Percentiles rank a stretch among this genome's conserved stretches.
Evolutionary conservation across 1,140 invertebrate genomes (phyloP).

Genomic region (Linepithema humile): DNA sequence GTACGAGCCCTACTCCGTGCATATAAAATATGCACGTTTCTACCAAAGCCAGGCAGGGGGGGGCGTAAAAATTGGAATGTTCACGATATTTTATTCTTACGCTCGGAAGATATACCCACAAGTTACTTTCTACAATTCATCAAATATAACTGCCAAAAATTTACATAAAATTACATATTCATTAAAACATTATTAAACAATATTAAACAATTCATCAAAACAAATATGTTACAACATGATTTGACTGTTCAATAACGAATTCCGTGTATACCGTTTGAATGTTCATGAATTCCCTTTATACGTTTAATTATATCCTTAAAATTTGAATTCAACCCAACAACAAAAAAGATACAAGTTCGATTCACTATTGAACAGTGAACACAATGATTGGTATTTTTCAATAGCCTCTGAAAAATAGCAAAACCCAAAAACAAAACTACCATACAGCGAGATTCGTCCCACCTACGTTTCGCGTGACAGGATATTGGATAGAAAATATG

Average conservation of each 20-base stretch:
- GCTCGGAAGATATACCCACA: conserved; percentile 18
- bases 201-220: neutral
- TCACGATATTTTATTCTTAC: conserved; percentile 3
- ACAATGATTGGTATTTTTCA: too few relatives aligned
- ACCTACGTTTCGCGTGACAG: conserved; percentile 10
- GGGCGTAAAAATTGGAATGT: conserved; percentile 54
- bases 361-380: conserved; percentile 28
- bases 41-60: conserved; percentile 28
- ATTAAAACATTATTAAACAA: neutral
- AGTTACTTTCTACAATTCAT: conserved; percentile 7
- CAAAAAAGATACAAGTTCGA: neutral
- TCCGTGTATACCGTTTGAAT: too few relatives aligned
- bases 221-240: neutral
- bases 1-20: neutral
- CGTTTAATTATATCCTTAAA: neutral
- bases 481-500: conserved; percentile 28
- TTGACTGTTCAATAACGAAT: conserved; percentile 33
- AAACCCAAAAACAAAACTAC: neutral
- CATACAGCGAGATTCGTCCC: neutral
- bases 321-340: neutral
- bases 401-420: neutral
- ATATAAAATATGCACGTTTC: conserved; percentile 15
- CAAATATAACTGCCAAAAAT: neutral
- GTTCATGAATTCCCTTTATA: neutral
- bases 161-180: neutral